Base-by-base conservation (phyloP, 2,888 invertebrate species). In the Ectropis crepuscularia region DNA sequence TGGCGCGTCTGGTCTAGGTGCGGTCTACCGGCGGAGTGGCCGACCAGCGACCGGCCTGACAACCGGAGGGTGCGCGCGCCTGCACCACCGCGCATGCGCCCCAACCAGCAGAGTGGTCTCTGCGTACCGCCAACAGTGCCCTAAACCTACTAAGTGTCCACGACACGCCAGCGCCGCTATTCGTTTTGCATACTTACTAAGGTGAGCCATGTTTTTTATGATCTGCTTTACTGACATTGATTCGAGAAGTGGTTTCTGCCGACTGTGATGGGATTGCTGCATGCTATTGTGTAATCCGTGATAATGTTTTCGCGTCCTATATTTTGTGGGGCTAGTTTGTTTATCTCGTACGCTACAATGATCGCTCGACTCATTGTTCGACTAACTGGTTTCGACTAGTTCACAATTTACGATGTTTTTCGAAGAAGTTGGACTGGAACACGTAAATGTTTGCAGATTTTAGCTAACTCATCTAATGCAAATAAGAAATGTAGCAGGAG, bases 21-120 rank as follows among this genome's bases (percentile, higher is more conserved):
- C 86, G 86, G 85, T 84, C 78, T 87, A 87, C 88, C 91, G 92
- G 90, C 88, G 90, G 89, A 91, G 88, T 92, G 91, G 81, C 71
- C 70, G 71, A 60, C 46, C 51, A 59, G 62, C 70, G 71, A 60
- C 46, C 51, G 58, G 62, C 68, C 73, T 86, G 87, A 83, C 85
- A 85, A 86, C 82, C 82, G 81, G 79, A 72, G 61, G 71, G 78
- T 80, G 82, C 82, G 82, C 84, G 83, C 82, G 90, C 89, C 79
- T 86, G 86, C 88, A 83, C 74, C 86, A 79, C 73, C 82, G 77
- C 90, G 90, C 90, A 79, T 84, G 91, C 90, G 89, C 78, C 66
- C 79, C 62, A 64, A 72, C 80, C 74, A 75, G 73, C 79, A 76
- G 77, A n/a, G n/a, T n/a, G n/a, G n/a, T n/a, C 73, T 70, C 75